These are phyloP conservation scores for Sitobion miscanthi DNA, from an alignment of 1,140 invertebrate species.

Conservation along the genomic window DNA sequence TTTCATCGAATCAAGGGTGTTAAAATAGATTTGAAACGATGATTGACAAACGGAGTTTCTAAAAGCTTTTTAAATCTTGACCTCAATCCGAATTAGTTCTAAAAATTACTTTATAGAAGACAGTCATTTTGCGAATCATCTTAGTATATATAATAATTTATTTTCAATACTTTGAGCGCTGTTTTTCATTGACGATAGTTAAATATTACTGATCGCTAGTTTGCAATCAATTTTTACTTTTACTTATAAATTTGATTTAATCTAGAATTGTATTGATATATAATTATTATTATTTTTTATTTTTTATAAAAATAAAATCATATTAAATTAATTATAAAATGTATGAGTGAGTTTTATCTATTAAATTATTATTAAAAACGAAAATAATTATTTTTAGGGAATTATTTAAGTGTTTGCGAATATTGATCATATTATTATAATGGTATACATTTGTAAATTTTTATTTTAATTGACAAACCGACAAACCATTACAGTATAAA, in stretches of 20 bases:
- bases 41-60: conserved; percentile 17
- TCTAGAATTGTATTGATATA: too few relatives aligned
- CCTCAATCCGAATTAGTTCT: background rate
- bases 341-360: too few relatives aligned
- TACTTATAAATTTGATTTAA: too few relatives aligned
- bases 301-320: too few relatives aligned
- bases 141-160: background rate
- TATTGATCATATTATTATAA: background rate
- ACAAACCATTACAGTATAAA: background rate
- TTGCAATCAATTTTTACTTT: too few relatives aligned
- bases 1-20: background rate
- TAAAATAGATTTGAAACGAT: background rate
- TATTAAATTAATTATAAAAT: too few relatives aligned
- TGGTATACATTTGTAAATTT: background rate
- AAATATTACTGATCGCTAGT: background rate
- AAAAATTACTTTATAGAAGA: background rate
- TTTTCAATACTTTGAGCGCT: background rate
- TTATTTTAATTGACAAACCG: background rate
- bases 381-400: too few relatives aligned
- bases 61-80: conserved; percentile 30
- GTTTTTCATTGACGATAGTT: background rate
- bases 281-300: too few relatives aligned
- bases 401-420: background rate
- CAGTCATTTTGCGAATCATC: background rate
- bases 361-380: too few relatives aligned